Evolutionary conservation across 2,113 vertebrate species (phyloP), one percentile per base, ranked within the genome.

Genomic region (Triplophysa siluroides): DNA sequence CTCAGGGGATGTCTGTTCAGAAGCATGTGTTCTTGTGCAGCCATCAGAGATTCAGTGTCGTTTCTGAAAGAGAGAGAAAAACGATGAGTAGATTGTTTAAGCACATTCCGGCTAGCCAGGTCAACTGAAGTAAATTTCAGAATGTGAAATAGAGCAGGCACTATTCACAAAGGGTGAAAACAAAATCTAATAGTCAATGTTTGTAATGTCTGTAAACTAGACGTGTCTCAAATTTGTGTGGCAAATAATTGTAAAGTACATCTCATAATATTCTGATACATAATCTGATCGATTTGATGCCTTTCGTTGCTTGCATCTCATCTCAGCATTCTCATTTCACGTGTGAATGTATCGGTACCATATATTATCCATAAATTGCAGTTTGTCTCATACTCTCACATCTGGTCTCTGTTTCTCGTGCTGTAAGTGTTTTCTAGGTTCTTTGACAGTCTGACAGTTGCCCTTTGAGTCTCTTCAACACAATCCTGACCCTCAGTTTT

Each of bases 401-500:
- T 54, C 6, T 5, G 16, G 14, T 54, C 52, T 19, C 16, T 1
- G 14, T 47, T 75, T 29, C 41, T 45, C 18, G 1, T 19, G 58
- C 8, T 73, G 21, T 23, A 14, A 16, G n/a, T 38, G 33, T 38
- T 38, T 38, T 43, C 16, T 56, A 9, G 18, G 50, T 23, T 60
- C 54, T 75, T 43, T 19, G 58, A 62, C 38, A 45, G 41, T n/a
- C 61, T 76, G 74, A 64, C 74, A 76, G 74, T 50, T 76, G 61
- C 61, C 43, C 74, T 76, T 65, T 76, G 43, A 24, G 13, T 76
- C 74, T 76, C 45, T 52, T 19, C 61, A 29, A 11, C 58, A 63
- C 18, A 16, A 8, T 47, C 10, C 23, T 43, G 54, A 18, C 54
- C 72, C 72, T 47, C 38, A 18, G 58, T 21, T 76, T 24, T 65